A percentile compares a stretch with the other conserved stretches of the same genome.
These are phyloP conservation scores for Chitala chitala DNA, from an alignment of 2,113 vertebrate species.

Conservation along the genomic window DNA sequence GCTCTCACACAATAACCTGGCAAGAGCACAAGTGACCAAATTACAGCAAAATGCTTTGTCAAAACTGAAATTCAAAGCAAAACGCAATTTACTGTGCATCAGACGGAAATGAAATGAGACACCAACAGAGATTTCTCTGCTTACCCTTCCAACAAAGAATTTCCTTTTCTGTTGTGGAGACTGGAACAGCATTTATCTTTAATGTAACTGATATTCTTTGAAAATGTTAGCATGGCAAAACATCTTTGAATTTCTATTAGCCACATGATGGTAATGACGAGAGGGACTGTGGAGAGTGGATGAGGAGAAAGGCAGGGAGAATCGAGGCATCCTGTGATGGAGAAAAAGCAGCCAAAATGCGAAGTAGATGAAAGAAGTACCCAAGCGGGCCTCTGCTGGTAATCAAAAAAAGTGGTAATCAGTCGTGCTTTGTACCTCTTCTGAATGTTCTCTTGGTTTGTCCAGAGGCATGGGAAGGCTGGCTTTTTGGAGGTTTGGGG, in stretches of 20 bases:
- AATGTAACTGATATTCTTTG: no score
- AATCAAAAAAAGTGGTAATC: slow-evolving; percentile 41
- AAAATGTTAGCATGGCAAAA: slow-evolving; percentile 42
- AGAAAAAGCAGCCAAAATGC: not conserved
- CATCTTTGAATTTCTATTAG: not conserved
- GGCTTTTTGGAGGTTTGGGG: no score
- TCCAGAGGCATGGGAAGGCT: no score
- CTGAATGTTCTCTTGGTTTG: no score
- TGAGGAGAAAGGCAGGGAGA: not conserved
- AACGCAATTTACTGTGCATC: not conserved
- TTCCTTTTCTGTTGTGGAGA: no score
- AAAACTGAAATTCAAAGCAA: not conserved
- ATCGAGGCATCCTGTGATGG: not conserved
- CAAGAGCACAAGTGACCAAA: not conserved
- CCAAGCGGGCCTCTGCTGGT: slow-evolving; percentile 21
- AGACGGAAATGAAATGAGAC: no score
- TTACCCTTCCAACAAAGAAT: no score
- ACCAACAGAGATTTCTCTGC: no score
- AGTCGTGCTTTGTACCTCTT: slow-evolving; percentile 36
- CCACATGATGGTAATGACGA: not conserved
- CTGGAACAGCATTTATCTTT: no score
- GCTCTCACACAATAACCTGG: not conserved
- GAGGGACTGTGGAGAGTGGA: not conserved
- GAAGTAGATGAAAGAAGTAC: slow-evolving; percentile 47
- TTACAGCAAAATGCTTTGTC: not conserved